phyloP scores from a whole-genome alignment of 2,113 vertebrate genomes.

The Calidris pugnax region DNA sequence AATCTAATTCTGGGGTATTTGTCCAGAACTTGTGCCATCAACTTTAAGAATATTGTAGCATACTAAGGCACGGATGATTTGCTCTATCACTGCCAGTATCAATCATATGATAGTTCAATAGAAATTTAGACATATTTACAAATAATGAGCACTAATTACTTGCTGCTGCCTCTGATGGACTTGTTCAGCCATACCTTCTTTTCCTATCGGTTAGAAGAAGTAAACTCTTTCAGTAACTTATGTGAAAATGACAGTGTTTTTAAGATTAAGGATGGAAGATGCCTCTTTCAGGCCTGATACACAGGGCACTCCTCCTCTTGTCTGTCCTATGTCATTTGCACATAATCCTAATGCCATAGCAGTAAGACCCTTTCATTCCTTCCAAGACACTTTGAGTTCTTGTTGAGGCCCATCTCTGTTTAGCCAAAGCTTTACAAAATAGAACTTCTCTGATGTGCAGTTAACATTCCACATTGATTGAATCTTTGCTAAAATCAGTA shows the following conservation, averaged over 20 bases:
- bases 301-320: not conserved
- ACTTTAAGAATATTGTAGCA: not conserved
- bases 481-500: not conserved
- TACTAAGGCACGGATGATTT: not conserved
- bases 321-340: not conserved
- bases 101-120: not conserved
- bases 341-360: not conserved
- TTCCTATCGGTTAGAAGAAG: not conserved
- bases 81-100: not conserved
- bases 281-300: not conserved
- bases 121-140: not conserved
- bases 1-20: not conserved
- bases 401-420: not conserved
- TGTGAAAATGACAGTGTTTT: not conserved
- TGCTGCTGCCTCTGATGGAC: not conserved
- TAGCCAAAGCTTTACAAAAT: not conserved
- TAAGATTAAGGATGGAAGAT: not conserved
- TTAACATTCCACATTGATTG: not conserved
- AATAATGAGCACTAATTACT: not conserved
- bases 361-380: not conserved
- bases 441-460: not conserved
- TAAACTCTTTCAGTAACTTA: not conserved
- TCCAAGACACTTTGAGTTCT: not conserved
- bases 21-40: not conserved
- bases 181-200: not conserved